Evolutionary conservation across 2,888 invertebrate genomes (phyloP).

Genomic region (Clunio marinus): DNA sequence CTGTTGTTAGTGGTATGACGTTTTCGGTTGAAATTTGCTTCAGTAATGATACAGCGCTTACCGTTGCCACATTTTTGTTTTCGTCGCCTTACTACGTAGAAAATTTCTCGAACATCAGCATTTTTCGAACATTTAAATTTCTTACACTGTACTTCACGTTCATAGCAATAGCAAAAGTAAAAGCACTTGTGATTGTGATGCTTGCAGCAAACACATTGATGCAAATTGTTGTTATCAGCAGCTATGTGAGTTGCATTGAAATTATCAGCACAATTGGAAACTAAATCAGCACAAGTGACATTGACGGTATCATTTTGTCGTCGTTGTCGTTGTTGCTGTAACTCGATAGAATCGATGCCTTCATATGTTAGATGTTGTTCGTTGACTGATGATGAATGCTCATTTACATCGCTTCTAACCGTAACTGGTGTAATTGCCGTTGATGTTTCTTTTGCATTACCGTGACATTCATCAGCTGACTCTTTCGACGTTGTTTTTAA

Average conservation of each 20-base stretch:
- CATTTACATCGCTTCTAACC: constrained; percentile 12
- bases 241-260: not conserved
- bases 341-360: not conserved
- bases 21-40: not conserved
- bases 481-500: not conserved
- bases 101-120: constrained; percentile 26
- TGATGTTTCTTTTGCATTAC: not conserved
- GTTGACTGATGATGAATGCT: not conserved
- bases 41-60: not conserved
- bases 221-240: not conserved
- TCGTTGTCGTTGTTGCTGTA: not conserved
- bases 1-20: constrained; percentile 2
- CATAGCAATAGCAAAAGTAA: too few species aligned
- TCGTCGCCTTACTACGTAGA: constrained; percentile 25
- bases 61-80: not conserved
- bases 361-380: not conserved
- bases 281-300: not conserved
- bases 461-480: not conserved
- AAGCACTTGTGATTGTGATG: constrained; percentile 1
- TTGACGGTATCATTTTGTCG: not conserved
- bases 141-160: constrained; percentile 28
- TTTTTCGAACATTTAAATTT: constrained; percentile 1
- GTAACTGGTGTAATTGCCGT: not conserved
- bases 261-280: not conserved
- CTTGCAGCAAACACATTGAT: not conserved